phyloP scores from a whole-genome alignment of 2,797 vertebrate genomes.

The Gymnothorax reevesii region DNA sequence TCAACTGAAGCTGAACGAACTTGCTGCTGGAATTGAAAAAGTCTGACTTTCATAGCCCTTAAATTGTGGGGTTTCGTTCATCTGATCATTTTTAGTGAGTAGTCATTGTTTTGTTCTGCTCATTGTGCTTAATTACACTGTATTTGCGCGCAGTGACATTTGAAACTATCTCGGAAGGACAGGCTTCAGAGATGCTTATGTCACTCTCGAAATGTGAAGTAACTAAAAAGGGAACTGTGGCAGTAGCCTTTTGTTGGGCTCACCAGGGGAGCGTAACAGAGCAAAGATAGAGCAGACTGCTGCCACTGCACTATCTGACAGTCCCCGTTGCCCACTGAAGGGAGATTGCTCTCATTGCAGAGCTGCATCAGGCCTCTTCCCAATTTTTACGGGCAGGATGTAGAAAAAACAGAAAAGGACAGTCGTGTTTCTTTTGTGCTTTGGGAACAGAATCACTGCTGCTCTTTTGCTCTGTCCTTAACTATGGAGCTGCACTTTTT shows the following conservation, averaged over 20 bases:
- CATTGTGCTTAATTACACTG: neutral
- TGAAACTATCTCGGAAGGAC: neutral
- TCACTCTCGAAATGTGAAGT: neutral
- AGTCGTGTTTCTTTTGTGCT: neutral
- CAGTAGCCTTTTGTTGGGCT: neutral
- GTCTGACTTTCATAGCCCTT: neutral
- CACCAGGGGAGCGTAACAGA: neutral
- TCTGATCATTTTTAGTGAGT: neutral
- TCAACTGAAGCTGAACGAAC: neutral
- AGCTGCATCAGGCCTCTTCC: neutral
- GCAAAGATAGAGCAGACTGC: neutral
- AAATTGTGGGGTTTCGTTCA: neutral
- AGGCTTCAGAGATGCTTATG: neutral
- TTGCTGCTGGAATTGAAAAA: neutral
- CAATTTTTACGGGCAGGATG: neutral
- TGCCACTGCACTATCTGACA: conserved; percentile 2
- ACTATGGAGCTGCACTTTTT: no score
- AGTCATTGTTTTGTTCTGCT: neutral
- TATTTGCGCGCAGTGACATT: neutral
- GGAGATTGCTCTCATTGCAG: neutral
- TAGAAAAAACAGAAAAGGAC: neutral
- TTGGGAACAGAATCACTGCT: neutral
- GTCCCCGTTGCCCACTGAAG: neutral
- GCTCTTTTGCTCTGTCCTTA: neutral
- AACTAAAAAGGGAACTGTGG: neutral